Evolutionary conservation across 2,888 invertebrate species (phyloP), one percentile per base, ranked within the genome.

Genomic region (Sarcophaga caerulescens): DNA sequence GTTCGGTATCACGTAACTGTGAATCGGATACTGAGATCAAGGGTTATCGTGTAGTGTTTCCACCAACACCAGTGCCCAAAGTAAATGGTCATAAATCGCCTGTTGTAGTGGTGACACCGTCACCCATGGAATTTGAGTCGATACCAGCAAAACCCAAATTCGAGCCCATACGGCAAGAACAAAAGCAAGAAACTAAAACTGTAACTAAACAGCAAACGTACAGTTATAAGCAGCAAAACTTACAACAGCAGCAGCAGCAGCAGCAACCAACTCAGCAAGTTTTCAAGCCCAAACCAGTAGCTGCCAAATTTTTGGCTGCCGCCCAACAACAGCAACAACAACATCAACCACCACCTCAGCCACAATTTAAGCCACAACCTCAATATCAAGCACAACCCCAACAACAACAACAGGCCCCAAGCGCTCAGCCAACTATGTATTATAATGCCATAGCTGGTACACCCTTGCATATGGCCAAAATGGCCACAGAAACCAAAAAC

Each of bases 401-500:
- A 35, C 35, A 35, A 35, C 35, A 35, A 47, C 87, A 85, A n/a
- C 80, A 76, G 12, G 70, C 82, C 88, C 63, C 85, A 77, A 94
- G 94, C 4, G 93, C 94, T 4, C 94, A 93, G 81, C 91, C 92
- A 0, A 94, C 93, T 69, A 94, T 93, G 92, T 95, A 92, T 92
- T 94, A 94, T 92, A 94, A 94, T 84, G 94, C 94, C 1, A 94
- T 94, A 17, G 94, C 95, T 1, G 94, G 94, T 14, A 92, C 94
- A 17, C 95, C 95, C 1, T 93, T 94, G 89, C 95, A 95, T 75
- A 95, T 94, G 88, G 95, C 95, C 0, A 92, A 93, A 81, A 93
- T 95, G 73, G 95, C 95, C 70, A 95, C 95, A 0, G 96, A 96
- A 92, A 95, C 95, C 3, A 95, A 95, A 78, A 96, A 96, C 89